Percentiles rank a stretch among this genome's conserved stretches.
Conservation (phyloP, 2,888 invertebrate genomes). For the Acronicta alni region DNA sequence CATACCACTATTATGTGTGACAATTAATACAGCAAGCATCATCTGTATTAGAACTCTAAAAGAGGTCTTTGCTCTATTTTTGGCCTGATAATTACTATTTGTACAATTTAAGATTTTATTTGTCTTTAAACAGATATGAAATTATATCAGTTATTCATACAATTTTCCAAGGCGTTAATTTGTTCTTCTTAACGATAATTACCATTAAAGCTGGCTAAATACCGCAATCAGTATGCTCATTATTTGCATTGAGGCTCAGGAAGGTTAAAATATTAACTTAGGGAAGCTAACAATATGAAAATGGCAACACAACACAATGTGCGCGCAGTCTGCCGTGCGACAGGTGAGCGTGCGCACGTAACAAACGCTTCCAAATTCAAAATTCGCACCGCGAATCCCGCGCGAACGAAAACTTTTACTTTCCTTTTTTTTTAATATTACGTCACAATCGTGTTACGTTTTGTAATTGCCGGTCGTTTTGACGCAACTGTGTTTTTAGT, state of each 20-base stretch:
- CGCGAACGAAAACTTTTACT: conserved; percentile 69
- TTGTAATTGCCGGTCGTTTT: conserved; percentile 55
- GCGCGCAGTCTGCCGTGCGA: conserved; percentile 73
- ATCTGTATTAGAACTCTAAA: too few relatives aligned
- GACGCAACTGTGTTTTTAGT: conserved; percentile 54
- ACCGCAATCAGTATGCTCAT: background rate
- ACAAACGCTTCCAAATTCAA: conserved; percentile 58
- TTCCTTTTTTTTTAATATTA: conserved; percentile 66
- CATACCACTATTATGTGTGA: too few relatives aligned
- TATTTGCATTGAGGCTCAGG: conserved; percentile 20
- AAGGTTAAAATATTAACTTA: conserved; percentile 22
- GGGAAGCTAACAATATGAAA: conserved; percentile 16
- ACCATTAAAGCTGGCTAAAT: background rate
- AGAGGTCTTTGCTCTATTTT: too few relatives aligned
- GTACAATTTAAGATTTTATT: too few relatives aligned
- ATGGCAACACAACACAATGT: conserved; percentile 56
- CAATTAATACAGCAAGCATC: too few relatives aligned
- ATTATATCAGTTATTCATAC: conserved; percentile 8
- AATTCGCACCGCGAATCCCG: conserved; percentile 58
- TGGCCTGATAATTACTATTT: too few relatives aligned
- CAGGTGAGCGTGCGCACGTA: conserved; percentile 78
- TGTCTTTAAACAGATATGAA: background rate
- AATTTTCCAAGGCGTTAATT: conserved; percentile 2
- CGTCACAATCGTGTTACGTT: conserved; percentile 60
- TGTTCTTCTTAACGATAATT: background rate